Evolutionary conservation across 2,797 vertebrate genomes (phyloP).

Genomic region (Enteromius treurensis): DNA sequence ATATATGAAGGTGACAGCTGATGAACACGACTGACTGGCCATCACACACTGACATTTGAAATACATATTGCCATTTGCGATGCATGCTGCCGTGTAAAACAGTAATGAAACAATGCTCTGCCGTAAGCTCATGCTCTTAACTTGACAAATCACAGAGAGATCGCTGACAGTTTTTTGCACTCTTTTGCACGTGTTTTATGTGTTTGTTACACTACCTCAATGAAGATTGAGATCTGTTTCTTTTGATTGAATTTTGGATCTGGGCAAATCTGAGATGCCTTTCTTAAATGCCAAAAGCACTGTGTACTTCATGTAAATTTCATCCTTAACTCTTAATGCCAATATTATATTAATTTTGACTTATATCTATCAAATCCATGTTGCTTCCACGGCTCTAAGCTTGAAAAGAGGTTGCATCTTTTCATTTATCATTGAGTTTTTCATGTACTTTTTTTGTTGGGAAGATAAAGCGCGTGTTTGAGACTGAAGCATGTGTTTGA

Average conservation of each 20-base stretch:
- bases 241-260: neutral
- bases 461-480: neutral
- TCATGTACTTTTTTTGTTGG: neutral
- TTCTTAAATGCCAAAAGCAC: conserved; percentile 61
- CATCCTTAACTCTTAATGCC: neutral
- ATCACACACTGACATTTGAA: conserved; percentile 60
- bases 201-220: neutral
- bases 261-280: conserved; percentile 50
- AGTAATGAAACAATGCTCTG: conserved; percentile 40
- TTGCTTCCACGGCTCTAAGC: neutral
- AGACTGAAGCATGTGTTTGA: neutral
- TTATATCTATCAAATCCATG: neutral
- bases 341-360: neutral
- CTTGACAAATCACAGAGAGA: conserved; percentile 6
- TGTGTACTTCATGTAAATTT: neutral
- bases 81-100: neutral
- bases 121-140: neutral
- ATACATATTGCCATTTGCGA: conserved; percentile 50
- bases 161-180: neutral
- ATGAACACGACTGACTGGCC: conserved; percentile 69
- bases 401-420: neutral
- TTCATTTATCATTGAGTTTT: neutral
- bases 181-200: neutral
- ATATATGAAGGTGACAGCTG: conserved; percentile 69
- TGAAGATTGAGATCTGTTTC: neutral